Conservation (phyloP, 2,888 invertebrate genomes). For the Dryomyza anilis region DNA sequence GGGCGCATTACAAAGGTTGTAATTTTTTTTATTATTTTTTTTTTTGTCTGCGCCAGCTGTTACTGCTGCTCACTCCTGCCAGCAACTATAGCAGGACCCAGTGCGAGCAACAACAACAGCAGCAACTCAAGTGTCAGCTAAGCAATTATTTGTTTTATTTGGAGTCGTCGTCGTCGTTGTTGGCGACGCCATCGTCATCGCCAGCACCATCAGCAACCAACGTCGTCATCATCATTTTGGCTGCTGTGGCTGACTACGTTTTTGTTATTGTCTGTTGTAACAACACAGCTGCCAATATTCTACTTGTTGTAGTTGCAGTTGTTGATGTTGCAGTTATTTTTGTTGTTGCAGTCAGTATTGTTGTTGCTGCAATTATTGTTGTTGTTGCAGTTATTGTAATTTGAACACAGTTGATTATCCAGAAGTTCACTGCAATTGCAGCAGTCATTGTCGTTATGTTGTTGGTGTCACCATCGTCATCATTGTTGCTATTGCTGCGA, state of each 20-base stretch:
- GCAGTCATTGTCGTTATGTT: background rate
- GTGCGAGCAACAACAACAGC: background rate
- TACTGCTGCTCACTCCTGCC: background rate
- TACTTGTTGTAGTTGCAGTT: background rate
- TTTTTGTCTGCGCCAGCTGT: background rate
- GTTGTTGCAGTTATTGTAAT: background rate
- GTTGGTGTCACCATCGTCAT: background rate
- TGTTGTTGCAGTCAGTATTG: background rate
- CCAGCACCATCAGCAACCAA: background rate
- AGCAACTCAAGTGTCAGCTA: conserved; percentile 17
- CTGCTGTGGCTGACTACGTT: background rate
- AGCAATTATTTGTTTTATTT: conserved; percentile 18
- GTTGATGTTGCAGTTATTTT: background rate
- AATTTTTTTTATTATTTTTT: background rate
- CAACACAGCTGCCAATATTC: no score
- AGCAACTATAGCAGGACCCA: background rate
- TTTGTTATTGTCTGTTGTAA: background rate
- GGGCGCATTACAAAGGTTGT: no score
- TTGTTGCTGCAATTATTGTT: background rate
- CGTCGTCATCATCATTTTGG: background rate
- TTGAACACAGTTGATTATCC: background rate
- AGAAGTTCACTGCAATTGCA: conserved; percentile 8
- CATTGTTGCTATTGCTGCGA: background rate
- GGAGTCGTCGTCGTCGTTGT: background rate
- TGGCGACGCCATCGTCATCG: background rate